Conservation (phyloP, 2,797 vertebrate species). For the Mareca penelope region DNA sequence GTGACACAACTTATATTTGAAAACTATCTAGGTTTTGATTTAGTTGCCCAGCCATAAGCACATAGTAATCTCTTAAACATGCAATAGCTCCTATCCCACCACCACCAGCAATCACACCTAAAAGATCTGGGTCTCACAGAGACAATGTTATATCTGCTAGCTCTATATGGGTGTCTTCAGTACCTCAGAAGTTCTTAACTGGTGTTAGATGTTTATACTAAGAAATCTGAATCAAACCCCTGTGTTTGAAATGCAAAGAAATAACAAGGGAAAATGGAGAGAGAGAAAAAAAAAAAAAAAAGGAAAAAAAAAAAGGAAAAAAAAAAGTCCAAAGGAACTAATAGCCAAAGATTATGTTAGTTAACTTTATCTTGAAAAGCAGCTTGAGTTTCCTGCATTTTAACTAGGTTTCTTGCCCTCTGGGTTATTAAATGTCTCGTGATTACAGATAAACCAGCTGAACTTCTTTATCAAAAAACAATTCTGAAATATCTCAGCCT, state of each 20-base stretch:
- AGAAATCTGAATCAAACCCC: background rate
- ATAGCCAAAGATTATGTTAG: background rate
- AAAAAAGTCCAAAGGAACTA: background rate
- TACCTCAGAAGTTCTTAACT: background rate
- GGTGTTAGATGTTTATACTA: background rate
- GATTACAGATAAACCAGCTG: background rate
- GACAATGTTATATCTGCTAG: background rate
- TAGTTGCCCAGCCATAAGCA: background rate
- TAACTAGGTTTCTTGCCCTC: background rate
- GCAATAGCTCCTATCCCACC: background rate
- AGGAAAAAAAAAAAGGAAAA: no score
- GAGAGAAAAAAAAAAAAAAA: no score
- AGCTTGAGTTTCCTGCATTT: background rate
- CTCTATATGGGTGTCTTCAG: no score
- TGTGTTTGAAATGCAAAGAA: background rate
- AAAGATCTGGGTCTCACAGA: background rate
- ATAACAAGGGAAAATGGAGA: background rate
- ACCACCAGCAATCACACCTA: background rate
- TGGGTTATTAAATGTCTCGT: background rate
- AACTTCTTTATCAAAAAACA: background rate
- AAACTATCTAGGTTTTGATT: background rate
- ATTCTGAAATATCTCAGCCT: background rate
- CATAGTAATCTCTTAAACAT: background rate
- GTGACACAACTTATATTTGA: background rate
- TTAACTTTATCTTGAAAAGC: background rate